phyloP scores from a whole-genome alignment of 2,888 invertebrate genomes.

The Hanleya hanleyi region DNA sequence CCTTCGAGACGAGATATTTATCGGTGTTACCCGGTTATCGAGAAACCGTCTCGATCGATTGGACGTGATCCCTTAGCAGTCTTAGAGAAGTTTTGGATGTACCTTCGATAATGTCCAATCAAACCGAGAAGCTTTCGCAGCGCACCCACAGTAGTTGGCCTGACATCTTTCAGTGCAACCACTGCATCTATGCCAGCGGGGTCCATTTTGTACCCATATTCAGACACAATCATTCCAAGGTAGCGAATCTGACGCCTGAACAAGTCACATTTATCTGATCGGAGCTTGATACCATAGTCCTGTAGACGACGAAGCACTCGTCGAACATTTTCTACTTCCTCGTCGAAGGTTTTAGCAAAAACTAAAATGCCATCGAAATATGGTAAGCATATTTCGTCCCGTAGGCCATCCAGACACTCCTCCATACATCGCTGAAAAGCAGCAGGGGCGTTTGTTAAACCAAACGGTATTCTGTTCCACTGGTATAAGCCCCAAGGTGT shows the following conservation, averaged over 20 bases:
- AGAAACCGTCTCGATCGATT: too few relatives aligned
- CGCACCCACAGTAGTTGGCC: slow-evolving; percentile 3
- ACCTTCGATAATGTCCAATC: slow-evolving; percentile 10
- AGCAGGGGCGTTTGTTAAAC: slow-evolving; percentile 28
- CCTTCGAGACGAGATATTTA: too few relatives aligned
- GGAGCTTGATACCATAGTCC: background rate
- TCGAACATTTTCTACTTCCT: slow-evolving; percentile 7
- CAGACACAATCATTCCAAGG: slow-evolving; percentile 9
- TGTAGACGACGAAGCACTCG: slow-evolving; percentile 9
- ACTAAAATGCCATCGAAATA: slow-evolving; percentile 17
- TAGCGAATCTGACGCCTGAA: slow-evolving; percentile 1
- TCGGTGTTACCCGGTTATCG: too few relatives aligned
- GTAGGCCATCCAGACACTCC: slow-evolving; percentile 15
- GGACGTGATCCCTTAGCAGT: too few relatives aligned
- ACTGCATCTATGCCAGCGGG: background rate
- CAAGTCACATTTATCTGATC: background rate
- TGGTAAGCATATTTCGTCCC: slow-evolving; percentile 21
- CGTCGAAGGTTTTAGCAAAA: slow-evolving; percentile 7
- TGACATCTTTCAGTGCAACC: background rate
- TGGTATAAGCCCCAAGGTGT: slow-evolving; percentile 31
- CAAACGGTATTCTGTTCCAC: slow-evolving; percentile 32
- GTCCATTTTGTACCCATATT: background rate
- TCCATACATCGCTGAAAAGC: slow-evolving; percentile 17
- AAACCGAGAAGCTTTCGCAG: slow-evolving; percentile 11
- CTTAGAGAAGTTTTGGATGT: too few relatives aligned